A percentile compares a stretch with the other conserved stretches of the same genome.
These are phyloP conservation scores for Sitta carolinensis DNA, from an alignment of 2,797 vertebrate genomes.

Conservation along the genomic window DNA sequence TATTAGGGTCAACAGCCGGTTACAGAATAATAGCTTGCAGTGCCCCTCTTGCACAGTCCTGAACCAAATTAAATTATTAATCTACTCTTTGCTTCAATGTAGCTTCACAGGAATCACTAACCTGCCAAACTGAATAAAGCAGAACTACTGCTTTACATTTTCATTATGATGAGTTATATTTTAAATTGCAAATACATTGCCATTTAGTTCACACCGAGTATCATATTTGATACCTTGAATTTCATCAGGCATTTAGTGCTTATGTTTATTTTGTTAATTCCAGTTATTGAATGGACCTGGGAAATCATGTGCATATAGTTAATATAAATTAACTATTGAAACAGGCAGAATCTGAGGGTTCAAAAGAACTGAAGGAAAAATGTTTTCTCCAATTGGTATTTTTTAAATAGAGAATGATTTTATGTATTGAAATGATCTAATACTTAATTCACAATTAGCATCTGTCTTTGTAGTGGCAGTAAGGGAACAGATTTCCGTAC, in stretches of 20 bases:
- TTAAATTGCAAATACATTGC: conserved; percentile 95
- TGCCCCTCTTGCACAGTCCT: conserved; percentile 82
- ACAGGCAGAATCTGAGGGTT: neutral
- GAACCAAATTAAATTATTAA: conserved; percentile 99
- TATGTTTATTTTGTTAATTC: conserved; percentile 70
- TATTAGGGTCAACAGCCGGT: conserved; percentile 93
- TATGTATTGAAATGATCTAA: neutral
- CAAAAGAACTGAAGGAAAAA: neutral
- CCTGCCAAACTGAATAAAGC: conserved; percentile 97
- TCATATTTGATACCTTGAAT: conserved; percentile 74
- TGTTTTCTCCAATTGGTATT: neutral
- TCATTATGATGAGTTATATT: conserved; percentile 95
- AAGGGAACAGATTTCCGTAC: neutral
- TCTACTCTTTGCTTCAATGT: conserved; percentile 90
- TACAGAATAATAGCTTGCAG: conserved; percentile 77
- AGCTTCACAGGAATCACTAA: conserved; percentile 95
- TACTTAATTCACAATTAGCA: conserved; percentile 18
- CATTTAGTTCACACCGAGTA: conserved; percentile 65
- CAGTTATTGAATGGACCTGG: conserved; percentile 39
- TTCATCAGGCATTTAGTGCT: conserved; percentile 59
- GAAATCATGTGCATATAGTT: neutral
- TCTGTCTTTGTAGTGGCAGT: neutral
- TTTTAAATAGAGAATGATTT: neutral
- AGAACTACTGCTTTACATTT: conserved; percentile 98
- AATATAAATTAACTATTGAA: conserved; percentile 7